These are phyloP conservation scores for Monopterus albus DNA, from an alignment of 2,113 vertebrate species.

Conservation along the genomic window DNA sequence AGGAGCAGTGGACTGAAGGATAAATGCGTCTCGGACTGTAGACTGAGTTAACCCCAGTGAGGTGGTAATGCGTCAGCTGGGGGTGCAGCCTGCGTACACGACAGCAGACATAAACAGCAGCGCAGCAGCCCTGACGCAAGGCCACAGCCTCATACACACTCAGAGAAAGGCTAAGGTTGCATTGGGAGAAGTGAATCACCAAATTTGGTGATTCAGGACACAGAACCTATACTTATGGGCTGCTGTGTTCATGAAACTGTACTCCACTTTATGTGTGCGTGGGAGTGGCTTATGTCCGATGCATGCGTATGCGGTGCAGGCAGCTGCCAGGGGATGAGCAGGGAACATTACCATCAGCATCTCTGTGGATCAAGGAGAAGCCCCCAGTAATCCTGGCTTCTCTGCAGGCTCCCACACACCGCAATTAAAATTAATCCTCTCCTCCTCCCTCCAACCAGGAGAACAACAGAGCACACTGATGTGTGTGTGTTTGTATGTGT, in stretches of 20 bases:
- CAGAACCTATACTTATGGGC: constrained; percentile 81
- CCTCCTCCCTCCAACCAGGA: constrained; percentile 61
- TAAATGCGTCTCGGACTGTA: constrained; percentile 6
- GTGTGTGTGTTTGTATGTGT: constrained; percentile 29
- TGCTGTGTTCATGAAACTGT: constrained; percentile 67
- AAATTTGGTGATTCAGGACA: constrained; percentile 64
- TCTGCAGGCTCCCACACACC: constrained; percentile 77
- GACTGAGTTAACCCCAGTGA: constrained; percentile 57
- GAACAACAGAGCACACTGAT: constrained; percentile 57
- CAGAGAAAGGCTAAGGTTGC: constrained; percentile 54
- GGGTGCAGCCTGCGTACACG: constrained; percentile 65
- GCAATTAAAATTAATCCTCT: constrained; percentile 79
- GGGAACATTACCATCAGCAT: constrained; percentile 78
- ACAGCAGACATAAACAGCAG: constrained; percentile 75
- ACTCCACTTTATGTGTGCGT: constrained; percentile 51
- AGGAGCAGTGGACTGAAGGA: not conserved
- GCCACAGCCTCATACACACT: constrained; percentile 64
- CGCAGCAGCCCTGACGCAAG: constrained; percentile 68
- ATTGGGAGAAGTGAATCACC: constrained; percentile 78
- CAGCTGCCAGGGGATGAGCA: constrained; percentile 66
- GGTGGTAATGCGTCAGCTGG: constrained; percentile 68
- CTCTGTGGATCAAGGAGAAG: constrained; percentile 77
- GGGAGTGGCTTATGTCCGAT: constrained; percentile 59
- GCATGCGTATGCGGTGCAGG: constrained; percentile 39
- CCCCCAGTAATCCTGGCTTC: constrained; percentile 78